Base-by-base conservation (phyloP, 2,888 invertebrate species). In the Cheilosia impressa region DNA sequence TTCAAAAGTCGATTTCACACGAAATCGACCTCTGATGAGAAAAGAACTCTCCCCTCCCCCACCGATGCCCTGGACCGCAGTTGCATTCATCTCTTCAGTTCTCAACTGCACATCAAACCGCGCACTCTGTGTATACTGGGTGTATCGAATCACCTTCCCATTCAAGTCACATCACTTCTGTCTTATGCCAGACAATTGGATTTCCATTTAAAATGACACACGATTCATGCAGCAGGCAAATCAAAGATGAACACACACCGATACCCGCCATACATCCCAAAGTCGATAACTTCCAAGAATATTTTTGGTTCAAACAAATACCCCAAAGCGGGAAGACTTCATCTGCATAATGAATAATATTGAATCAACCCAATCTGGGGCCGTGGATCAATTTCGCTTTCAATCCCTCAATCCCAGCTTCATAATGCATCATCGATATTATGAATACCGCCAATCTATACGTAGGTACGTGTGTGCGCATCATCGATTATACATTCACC, bases 191-290 rank as follows among this genome's bases (percentile, higher is more conserved):
- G 41, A 79, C 83, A 83, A 83, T 83, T 69, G 73, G 63, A 83
- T 83, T 83, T 83, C 83, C 78, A 83, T 83, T 73, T 68, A 62
- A 66, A 83, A 83, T 83, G 83, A 83, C 83, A 83, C 62, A 83
- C 62, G 45, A 71, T 31, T 58, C 43, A 38, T 57, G 65, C 45
- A 53, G 63, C 45, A 53, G 63, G 31, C 62, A 65, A 57, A 45
- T 55, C 60, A 72, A 68, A 71, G 34, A 19, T 9, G 17, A 17
- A 19, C 15, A 43, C 41, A 43, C 24, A 13, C 17, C 19, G 9
- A 17, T 19, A 47, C 2, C 7, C 7, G n/a, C 10, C 15, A 52
- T 43, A 45, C 60, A 34, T 15, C 63, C 41, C 10, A 62, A 68
- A 66, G 75, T 68, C 10, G 10, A 38, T 13, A 62, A 80, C 65